A percentile compares a stretch with the other conserved stretches of the same genome.
Evolutionary conservation across 2,797 vertebrate species (phyloP).

Genomic region (Sebastes variabilis): DNA sequence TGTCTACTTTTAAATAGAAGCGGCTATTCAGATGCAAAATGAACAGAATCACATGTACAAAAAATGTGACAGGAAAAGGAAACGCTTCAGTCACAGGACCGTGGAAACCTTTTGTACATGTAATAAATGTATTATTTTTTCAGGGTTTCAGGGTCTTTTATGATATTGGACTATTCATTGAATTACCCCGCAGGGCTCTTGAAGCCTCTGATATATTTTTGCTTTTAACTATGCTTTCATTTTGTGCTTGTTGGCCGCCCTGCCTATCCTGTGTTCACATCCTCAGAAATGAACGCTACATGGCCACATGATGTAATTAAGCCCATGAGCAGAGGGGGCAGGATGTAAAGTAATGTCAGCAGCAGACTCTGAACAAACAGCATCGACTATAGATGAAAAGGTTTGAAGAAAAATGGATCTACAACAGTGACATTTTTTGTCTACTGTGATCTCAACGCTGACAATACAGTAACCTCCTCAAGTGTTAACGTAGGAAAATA

Average conservation of each 20-base stretch:
- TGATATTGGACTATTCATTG: not conserved
- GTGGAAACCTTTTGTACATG: too few relatives aligned
- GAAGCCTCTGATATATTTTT: not conserved
- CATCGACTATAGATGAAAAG: not conserved
- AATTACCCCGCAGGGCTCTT: not conserved
- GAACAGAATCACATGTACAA: not conserved
- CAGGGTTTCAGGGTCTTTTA: not conserved
- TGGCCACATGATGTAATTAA: not conserved
- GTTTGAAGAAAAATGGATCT: not conserved
- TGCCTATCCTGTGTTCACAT: not conserved
- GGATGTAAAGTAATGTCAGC: not conserved
- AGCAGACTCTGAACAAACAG: not conserved
- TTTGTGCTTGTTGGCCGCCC: not conserved
- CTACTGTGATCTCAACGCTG: not conserved
- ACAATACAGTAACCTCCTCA: not conserved
- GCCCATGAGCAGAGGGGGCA: not conserved
- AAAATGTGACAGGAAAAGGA: not conserved
- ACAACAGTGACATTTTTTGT: not conserved
- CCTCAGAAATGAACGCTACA: not conserved
- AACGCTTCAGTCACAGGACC: too few relatives aligned
- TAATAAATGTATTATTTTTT: too few relatives aligned
- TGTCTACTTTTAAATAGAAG: not conserved
- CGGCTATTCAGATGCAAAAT: not conserved
- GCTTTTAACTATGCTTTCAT: not conserved
- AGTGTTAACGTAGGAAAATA: not conserved